Base-by-base conservation (phyloP, 1,140 invertebrate species). In the Zaprionus ornatus region DNA sequence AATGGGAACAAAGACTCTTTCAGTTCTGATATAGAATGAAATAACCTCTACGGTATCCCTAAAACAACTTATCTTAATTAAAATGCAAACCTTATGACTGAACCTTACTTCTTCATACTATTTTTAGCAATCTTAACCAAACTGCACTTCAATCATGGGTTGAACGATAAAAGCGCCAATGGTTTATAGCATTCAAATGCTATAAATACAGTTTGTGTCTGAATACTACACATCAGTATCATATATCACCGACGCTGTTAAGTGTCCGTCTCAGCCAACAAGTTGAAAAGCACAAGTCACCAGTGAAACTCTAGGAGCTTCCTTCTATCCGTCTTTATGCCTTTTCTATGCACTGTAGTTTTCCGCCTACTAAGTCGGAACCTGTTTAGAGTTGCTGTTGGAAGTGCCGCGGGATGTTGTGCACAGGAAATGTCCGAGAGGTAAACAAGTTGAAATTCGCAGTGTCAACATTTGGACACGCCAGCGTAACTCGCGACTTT, bases 341-440 rank as follows among this genome's bases (percentile, higher is more conserved):
- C n/a, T 17, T n/a, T 45, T 45, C 40, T 10, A 45, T 17, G n/a
- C 40, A 7, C 40, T 45, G 40, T 17, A 45, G 3, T 45, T 6
- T 45, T 45, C 40, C 40, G 40, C 5, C 40, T 42, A 15, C 35
- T 15, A 15, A 37, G 40, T 42, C 40, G n/a, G 29, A 52, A n/a
- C 56, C 15, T 57, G 50, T 42, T 66, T 40, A 66, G 68, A 32
- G 29, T 15, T 15, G 29, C 17, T 35, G 63, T 29, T 65, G 37
- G 52, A 64, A 52, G 45, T 64, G 64, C 77, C 68, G 29, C 63
- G 71, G 50, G 77, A 73, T 73, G 60, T 79, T 77, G 66, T 9
- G 69, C 74, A 13, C 74, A 57, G 74, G 64, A 77, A 79, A 79
- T 68, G 65, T 62, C 57, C 52, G 71, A 72, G 56, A 72, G 62